These are phyloP conservation scores for Macroteleia sp. DNA, from an alignment of 2,888 invertebrate genomes.

Conservation along the genomic window DNA sequence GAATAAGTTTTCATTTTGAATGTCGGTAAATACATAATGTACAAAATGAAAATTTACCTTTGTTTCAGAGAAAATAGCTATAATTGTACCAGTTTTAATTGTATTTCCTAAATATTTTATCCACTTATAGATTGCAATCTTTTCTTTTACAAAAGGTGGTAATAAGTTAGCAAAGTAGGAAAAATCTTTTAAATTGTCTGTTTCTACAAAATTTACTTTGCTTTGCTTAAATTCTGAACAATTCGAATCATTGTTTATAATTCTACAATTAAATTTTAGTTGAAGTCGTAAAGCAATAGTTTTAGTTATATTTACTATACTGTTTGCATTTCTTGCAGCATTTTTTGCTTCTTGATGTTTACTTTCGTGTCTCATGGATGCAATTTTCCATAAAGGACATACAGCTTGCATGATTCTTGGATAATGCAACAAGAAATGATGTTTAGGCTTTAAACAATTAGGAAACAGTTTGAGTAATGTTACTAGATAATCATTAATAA, in stretches of 20 bases:
- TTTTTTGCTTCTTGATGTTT: conserved; percentile 54
- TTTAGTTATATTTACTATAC: conserved; percentile 32
- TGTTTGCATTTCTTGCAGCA: conserved; percentile 26
- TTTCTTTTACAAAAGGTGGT: conserved; percentile 2
- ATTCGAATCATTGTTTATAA: conserved; percentile 18
- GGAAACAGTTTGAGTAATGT: conserved; percentile 28
- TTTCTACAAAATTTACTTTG: background rate
- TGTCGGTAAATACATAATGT: background rate
- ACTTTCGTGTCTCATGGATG: conserved; percentile 58
- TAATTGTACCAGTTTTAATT: conserved; percentile 28
- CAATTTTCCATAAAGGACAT: conserved; percentile 45
- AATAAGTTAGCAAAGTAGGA: background rate
- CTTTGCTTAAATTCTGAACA: conserved; percentile 1
- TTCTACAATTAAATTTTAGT: conserved; percentile 30
- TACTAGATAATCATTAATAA: conserved; percentile 54
- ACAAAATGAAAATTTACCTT: conserved; percentile 22
- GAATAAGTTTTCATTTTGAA: background rate
- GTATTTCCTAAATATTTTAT: conserved; percentile 37
- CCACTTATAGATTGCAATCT: conserved; percentile 11
- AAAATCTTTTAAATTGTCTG: conserved; percentile 27
- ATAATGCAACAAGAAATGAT: conserved; percentile 60
- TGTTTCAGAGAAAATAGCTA: conserved; percentile 25
- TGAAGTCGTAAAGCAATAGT: conserved; percentile 51
- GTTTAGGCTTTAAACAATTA: too few relatives aligned
- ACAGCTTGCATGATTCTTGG: conserved; percentile 36